Evolutionary conservation across 2,113 vertebrate species (phyloP), one percentile per base, ranked within the genome.

Genomic region (Grammomys dolichurus): DNA sequence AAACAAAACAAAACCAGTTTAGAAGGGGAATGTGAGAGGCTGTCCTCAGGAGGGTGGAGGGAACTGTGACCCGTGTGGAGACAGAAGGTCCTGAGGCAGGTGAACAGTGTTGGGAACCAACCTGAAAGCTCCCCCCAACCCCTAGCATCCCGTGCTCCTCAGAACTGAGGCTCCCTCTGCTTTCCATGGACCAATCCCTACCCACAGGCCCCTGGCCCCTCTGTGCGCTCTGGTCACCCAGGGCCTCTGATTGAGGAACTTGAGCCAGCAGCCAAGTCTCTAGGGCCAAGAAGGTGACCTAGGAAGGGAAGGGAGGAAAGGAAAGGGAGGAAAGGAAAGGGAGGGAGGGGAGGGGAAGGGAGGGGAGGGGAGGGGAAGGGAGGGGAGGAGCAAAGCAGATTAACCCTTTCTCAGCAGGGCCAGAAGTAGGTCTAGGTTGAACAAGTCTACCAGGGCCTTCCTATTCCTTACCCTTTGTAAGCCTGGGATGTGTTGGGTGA

Each of bases 201-300:
- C 80, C 58, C 96, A 65, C 54, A 65, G 65, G 2, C 28, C 67
- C 73, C 93, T 24, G 46, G 67, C n/a, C 70, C 58, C 60, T 28
- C 7, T 67, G 75, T 54, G 81, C 43, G 81, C 95, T 95, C 95
- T 91, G 81, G 94, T 97, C 97, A 95, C 93, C 91, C 80, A 94
- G 56, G 95, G 90, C 92, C 95, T 97, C 85, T 93, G 90, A 78
- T 58, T 91, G 94, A 97, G 92, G 95, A 97, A 97, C 92, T 93
- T 97, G 97, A 97, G 95, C 96, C 95, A 96, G 12, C 67, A 95
- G 90, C 95, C 90, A 91, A 91, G 90, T 96, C 97, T 97, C 96
- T 7, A 96, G 96, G 95, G 96, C 95, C 40, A 84, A 94, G 94
- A 98, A 97, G 97, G 97, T 98, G 97, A 98, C 97, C 97, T 96